phyloP scores from a whole-genome alignment of 2,888 invertebrate species.

The Synanthedon tipuliformis region DNA sequence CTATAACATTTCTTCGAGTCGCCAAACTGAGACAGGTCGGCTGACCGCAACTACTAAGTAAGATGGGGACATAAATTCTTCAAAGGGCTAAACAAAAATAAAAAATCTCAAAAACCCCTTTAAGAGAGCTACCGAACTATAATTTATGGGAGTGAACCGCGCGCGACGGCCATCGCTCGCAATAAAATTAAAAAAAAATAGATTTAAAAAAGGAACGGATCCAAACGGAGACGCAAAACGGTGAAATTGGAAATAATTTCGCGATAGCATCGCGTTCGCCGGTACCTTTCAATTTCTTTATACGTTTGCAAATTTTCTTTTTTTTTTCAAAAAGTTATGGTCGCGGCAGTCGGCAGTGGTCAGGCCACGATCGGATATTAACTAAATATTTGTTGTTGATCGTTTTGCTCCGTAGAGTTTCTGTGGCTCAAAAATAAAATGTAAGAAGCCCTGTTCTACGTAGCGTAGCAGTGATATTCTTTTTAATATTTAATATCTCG shows the following conservation, averaged over 20 bases:
- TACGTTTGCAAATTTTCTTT: slow-evolving; percentile 55
- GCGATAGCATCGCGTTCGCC: slow-evolving; percentile 60
- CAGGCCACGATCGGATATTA: slow-evolving; percentile 9
- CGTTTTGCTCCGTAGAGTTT: neutral
- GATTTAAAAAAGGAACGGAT: slow-evolving; percentile 27
- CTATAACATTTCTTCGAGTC: slow-evolving; percentile 26
- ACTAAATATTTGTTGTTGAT: neutral
- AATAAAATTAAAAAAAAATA: slow-evolving; percentile 38
- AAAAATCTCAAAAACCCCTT: slow-evolving; percentile 54
- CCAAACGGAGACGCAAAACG: slow-evolving; percentile 56
- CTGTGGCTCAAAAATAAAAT: neutral
- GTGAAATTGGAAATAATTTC: slow-evolving; percentile 70
- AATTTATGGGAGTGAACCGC: slow-evolving; percentile 58
- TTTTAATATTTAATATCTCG: too few species aligned
- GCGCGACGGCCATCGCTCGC: slow-evolving; percentile 48
- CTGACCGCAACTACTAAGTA: slow-evolving; percentile 64
- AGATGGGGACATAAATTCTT: slow-evolving; percentile 69
- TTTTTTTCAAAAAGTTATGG: slow-evolving; percentile 45
- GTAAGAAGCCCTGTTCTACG: neutral
- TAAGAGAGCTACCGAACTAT: slow-evolving; percentile 70
- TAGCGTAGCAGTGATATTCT: too few species aligned
- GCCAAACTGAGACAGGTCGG: slow-evolving; percentile 30
- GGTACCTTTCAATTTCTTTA: slow-evolving; percentile 65
- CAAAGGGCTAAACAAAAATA: slow-evolving; percentile 64
- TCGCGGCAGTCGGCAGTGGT: slow-evolving; percentile 14